These are phyloP conservation scores for Eciton burchellii DNA, from an alignment of 1,140 invertebrate genomes.

Conservation along the genomic window DNA sequence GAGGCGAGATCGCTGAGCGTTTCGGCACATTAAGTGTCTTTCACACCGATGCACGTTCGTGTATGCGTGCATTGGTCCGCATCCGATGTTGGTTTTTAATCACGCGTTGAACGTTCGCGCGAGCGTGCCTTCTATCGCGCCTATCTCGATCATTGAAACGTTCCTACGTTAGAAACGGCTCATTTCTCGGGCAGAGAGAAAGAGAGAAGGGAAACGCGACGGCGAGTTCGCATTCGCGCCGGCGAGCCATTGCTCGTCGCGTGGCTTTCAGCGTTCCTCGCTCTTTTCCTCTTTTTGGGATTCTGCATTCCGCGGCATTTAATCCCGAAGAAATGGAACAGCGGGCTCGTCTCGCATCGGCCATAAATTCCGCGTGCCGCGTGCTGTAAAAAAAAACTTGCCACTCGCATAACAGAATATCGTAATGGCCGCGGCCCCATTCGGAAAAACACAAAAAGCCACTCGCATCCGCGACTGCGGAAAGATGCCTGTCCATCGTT, in stretches of 20 bases:
- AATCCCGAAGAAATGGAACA: slow-evolving; percentile 44
- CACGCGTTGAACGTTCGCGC: slow-evolving; percentile 66
- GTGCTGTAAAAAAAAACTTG: slow-evolving; percentile 18
- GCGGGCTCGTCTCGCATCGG: background rate
- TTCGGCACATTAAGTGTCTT: background rate
- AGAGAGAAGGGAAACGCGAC: too few relatives aligned
- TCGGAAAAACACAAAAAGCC: slow-evolving; percentile 57
- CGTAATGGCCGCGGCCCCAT: slow-evolving; percentile 44
- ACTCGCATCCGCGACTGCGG: slow-evolving; percentile 26
- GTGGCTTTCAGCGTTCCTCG: slow-evolving; percentile 35
- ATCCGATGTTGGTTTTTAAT: slow-evolving; percentile 67
- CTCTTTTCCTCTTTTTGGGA: background rate
- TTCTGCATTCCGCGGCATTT: slow-evolving; percentile 33
- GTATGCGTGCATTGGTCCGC: slow-evolving; percentile 1
- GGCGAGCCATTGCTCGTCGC: too few relatives aligned
- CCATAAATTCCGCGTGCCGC: slow-evolving; percentile 4
- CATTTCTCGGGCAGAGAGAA: background rate
- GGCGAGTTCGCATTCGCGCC: too few relatives aligned
- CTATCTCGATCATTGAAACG: background rate
- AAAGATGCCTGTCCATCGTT: slow-evolving; percentile 52
- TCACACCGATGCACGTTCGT: background rate
- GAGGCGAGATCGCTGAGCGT: background rate
- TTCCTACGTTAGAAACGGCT: background rate
- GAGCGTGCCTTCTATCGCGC: slow-evolving; percentile 4
- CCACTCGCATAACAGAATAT: slow-evolving; percentile 38